Base-by-base conservation (phyloP, 1,140 invertebrate genomes). In the Drosophila erecta region DNA sequence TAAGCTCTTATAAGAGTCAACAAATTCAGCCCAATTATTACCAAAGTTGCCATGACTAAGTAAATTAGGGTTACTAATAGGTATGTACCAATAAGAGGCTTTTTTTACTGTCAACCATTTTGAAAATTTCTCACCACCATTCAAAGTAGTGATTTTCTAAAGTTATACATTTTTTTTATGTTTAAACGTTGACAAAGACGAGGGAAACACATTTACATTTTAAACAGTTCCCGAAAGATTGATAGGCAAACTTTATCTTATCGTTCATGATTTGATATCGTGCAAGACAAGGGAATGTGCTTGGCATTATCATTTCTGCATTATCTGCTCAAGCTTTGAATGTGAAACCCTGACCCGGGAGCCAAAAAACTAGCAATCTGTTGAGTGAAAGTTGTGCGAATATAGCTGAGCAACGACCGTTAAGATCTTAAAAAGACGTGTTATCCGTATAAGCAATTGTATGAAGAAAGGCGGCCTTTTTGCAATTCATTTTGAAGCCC, bases 201-300 rank as follows among this genome's bases (percentile, higher is more conserved):
- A 11, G 0, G 12, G 10, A 2, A 37, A 37, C 3, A 14, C 35
- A 14, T 38, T 38, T 38, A 14, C 11, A 37, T 37, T 37, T 37
- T 37, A 20, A 20, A 7, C n/a, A 6, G 33, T 14, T 51, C 50
- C 35, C 1, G 14, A 35, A 8, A 58, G 49, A 35, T 53, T 53
- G 24, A 35, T 58, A 55, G 74, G 50, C 30, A 30, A 14, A 49
- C 65, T 33, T 79, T 89, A 89, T 89, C 83, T 89, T 79, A 86
- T 86, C 83, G 53, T 64, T 51, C 83, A 51, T 64, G 66, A 46
- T 73, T 66, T 86, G 81, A 74, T 87, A 87, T 85, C 83, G 61
- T 78, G 57, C 65, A 77, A 86, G 81, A 81, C 75, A 79, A 75
- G 70, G 65, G 41, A 60, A 59, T 59, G 22, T 33, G 49, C 41